phyloP scores from a whole-genome alignment of 2,888 invertebrate species.

The Lepidonotus clava region DNA sequence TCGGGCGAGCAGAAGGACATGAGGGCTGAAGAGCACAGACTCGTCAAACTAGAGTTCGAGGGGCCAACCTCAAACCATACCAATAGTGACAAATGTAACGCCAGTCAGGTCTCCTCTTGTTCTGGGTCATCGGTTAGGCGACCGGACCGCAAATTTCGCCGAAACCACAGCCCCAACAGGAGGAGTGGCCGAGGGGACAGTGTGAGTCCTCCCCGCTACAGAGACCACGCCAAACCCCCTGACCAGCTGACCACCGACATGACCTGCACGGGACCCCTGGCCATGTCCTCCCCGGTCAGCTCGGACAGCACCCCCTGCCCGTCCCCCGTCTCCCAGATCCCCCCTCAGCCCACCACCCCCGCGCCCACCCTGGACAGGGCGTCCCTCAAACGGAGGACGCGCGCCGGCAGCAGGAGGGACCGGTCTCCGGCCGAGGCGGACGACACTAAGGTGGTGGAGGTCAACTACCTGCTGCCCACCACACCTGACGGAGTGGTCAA shows the following conservation, averaged over 20 bases:
- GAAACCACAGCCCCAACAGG: background rate
- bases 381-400: background rate
- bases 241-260: too few species aligned
- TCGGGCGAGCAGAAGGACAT: background rate
- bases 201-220: background rate
- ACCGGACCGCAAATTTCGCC: background rate
- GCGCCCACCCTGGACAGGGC: conserved; percentile 20
- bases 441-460: conserved; percentile 34
- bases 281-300: background rate
- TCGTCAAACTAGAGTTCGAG: background rate
- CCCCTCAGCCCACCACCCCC: conserved; percentile 1
- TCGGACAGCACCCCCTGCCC: background rate
- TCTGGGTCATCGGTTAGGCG: background rate
- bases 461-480: background rate
- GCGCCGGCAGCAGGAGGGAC: background rate
- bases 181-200: too few species aligned
- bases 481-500: background rate
- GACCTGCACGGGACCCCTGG: too few species aligned
- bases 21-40: background rate
- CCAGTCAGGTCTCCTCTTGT: background rate
- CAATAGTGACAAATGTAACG: background rate
- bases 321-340: background rate
- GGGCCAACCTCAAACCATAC: background rate
- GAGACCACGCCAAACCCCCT: too few species aligned
- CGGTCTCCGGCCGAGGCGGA: background rate